Conservation (phyloP, 53 echinoderm and acorn worm genomes). For the Pentamera pediparva region DNA sequence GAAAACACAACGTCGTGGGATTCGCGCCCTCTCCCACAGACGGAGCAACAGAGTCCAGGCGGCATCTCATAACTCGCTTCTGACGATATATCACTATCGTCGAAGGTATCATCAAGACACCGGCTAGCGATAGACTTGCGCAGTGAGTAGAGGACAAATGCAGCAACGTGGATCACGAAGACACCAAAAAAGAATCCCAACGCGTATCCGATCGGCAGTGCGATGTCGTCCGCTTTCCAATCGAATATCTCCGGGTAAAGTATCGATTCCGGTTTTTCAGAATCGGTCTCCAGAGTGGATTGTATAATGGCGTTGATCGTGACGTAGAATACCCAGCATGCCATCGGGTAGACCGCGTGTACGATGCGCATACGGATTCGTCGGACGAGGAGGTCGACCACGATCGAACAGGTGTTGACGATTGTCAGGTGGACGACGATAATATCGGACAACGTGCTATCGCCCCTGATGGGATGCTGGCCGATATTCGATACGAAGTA, state of each 20-base stretch:
- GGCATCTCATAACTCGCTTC: neutral
- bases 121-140: neutral
- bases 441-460: constrained; percentile 16
- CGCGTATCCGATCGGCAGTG: neutral
- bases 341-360: constrained; percentile 54
- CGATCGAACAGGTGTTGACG: constrained; percentile 57
- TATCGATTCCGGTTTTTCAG: neutral
- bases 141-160: neutral
- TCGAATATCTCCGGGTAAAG: neutral
- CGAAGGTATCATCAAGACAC: neutral
- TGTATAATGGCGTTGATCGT: constrained; percentile 46
- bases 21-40: constrained; percentile 24
- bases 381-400: constrained; percentile 49
- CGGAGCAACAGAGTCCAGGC: constrained; percentile 17
- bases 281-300: neutral
- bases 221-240: constrained; percentile 2
- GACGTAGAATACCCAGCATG: constrained; percentile 40
- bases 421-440: constrained; percentile 50
- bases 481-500: no score
- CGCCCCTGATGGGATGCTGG: constrained; percentile 11
- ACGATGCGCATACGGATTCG: constrained; percentile 54
- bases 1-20: constrained; percentile 5
- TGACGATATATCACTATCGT: neutral
- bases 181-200: neutral
- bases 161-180: neutral